phyloP scores from a whole-genome alignment of 1,140 invertebrate genomes.

The Leptopilina clavipes region DNA sequence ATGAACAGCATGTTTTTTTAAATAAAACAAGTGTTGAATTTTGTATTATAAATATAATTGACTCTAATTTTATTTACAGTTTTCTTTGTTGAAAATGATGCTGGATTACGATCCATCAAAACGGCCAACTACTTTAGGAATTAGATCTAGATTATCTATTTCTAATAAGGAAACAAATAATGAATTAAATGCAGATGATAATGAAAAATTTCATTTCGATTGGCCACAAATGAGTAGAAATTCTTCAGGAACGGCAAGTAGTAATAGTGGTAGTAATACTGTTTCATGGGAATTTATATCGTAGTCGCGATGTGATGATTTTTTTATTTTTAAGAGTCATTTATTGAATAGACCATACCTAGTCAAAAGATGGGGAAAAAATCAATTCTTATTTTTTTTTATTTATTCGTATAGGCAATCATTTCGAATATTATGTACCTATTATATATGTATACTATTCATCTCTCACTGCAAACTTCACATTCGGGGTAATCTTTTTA shows the following conservation, averaged over 20 bases:
- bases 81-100: slow-evolving; percentile 84
- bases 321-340: background rate
- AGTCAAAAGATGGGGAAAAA: no score
- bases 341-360: background rate
- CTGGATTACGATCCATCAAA: slow-evolving; percentile 82
- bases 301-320: background rate
- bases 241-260: slow-evolving; percentile 63
- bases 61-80: slow-evolving; percentile 76
- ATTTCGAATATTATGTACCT: no score
- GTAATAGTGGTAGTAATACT: slow-evolving; percentile 46
- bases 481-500: no score
- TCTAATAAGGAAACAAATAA: slow-evolving; percentile 53
- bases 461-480: no score
- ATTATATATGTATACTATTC: no score
- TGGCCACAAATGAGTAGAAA: slow-evolving; percentile 66
- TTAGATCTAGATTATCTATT: slow-evolving; percentile 76
- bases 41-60: slow-evolving; percentile 46
- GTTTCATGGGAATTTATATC: slow-evolving; percentile 23
- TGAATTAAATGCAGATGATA: slow-evolving; percentile 43
- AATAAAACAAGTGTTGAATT: slow-evolving; percentile 34
- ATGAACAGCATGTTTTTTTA: no score
- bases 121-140: slow-evolving; percentile 85
- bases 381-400: no score
- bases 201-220: slow-evolving; percentile 73
- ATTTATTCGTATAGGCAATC: no score